Evolutionary conservation across 2,888 invertebrate genomes (phyloP).

Genomic region (Drosophila anceps): DNA sequence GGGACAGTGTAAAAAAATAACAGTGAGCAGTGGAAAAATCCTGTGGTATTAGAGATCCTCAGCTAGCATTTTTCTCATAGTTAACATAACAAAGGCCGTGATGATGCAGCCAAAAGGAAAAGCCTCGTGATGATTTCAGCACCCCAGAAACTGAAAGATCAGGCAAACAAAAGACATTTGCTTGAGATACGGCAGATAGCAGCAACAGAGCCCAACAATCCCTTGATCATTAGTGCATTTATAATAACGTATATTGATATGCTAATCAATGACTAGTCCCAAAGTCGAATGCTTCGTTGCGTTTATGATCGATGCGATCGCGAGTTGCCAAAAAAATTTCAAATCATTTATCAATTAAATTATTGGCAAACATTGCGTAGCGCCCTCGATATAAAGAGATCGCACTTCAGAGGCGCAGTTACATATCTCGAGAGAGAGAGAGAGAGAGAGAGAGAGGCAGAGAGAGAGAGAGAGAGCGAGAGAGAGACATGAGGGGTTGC

Average conservation of each 20-base stretch:
- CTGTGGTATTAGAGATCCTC: constrained; percentile 40
- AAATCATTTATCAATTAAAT: constrained; percentile 82
- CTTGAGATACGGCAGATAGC: constrained; percentile 37
- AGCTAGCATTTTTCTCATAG: constrained; percentile 67
- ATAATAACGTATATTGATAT: constrained; percentile 74
- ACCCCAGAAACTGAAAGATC: constrained; percentile 66
- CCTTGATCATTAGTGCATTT: constrained; percentile 74
- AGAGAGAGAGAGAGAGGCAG: not conserved
- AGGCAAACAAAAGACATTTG: constrained; percentile 39
- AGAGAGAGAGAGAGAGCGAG: too few species aligned
- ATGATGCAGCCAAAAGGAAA: constrained; percentile 64
- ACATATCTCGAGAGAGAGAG: not conserved
- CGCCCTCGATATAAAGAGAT: constrained; percentile 56
- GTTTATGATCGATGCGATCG: constrained; percentile 70
- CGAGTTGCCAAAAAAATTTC: constrained; percentile 53
- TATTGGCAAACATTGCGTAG: constrained; percentile 80
- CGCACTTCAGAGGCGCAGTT: constrained; percentile 18
- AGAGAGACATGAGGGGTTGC: constrained; percentile 54
- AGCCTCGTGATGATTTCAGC: constrained; percentile 76
- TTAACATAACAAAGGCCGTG: constrained; percentile 76
- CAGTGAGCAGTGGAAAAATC: constrained; percentile 52
- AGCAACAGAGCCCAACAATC: constrained; percentile 65
- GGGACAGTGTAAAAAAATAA: constrained; percentile 56
- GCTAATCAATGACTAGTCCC: constrained; percentile 69
- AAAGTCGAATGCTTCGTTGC: constrained; percentile 38